Percentiles rank a stretch among this genome's conserved stretches.
Conservation (phyloP, 2,797 vertebrate genomes). For the Xyrichtys novacula region DNA sequence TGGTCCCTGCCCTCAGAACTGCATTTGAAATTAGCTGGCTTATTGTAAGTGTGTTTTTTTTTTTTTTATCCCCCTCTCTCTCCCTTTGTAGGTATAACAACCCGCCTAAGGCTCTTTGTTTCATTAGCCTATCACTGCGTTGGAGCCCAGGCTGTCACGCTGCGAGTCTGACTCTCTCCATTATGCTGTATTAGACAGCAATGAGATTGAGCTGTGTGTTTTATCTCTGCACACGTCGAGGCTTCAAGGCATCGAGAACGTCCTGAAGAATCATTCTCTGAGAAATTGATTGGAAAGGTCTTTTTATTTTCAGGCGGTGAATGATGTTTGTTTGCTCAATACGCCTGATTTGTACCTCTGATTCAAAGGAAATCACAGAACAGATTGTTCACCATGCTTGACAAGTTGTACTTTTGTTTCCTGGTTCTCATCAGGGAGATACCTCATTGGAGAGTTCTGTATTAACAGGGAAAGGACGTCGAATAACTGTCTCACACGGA, state of each 20-base stretch:
- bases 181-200: constrained; percentile 66
- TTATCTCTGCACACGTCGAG: constrained; percentile 63
- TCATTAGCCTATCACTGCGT: constrained; percentile 67
- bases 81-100: constrained; percentile 52
- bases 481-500: constrained; percentile 8
- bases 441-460: constrained; percentile 42
- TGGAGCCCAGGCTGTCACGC: constrained; percentile 67
- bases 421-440: constrained; percentile 38
- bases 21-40: constrained; percentile 57
- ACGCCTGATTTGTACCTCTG: constrained; percentile 29
- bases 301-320: constrained; percentile 51
- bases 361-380: constrained; percentile 41
- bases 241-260: constrained; percentile 41
- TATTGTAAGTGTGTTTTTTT: constrained; percentile 31
- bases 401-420: constrained; percentile 50
- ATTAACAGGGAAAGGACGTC: constrained; percentile 38
- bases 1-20: constrained; percentile 29
- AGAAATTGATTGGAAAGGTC: constrained; percentile 49
- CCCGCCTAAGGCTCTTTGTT: constrained; percentile 67
- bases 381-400: constrained; percentile 56
- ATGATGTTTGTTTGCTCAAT: constrained; percentile 32
- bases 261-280: constrained; percentile 46
- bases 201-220: constrained; percentile 60
- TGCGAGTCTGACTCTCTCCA: constrained; percentile 60
- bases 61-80: background rate